phyloP scores from a whole-genome alignment of 2,888 invertebrate genomes.

The Drosophila eohydei region DNA sequence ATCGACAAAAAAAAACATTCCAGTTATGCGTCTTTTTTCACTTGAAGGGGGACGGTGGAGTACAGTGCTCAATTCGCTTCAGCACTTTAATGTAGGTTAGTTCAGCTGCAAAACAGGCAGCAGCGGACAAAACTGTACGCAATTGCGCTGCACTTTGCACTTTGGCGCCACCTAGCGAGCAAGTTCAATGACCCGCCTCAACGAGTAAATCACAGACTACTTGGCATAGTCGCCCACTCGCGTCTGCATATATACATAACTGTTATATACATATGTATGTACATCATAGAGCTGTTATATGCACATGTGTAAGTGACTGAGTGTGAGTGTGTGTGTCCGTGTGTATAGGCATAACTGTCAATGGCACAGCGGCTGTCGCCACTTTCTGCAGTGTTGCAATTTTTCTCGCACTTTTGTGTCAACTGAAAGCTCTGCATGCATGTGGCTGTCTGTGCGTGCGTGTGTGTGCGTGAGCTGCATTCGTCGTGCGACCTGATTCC shows the following conservation, averaged over 20 bases:
- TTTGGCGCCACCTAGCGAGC: slow-evolving; percentile 72
- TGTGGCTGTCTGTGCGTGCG: not conserved
- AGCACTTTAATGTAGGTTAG: slow-evolving; percentile 73
- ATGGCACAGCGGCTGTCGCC: slow-evolving; percentile 55
- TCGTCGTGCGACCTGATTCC: slow-evolving; percentile 65
- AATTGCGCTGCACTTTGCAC: slow-evolving; percentile 57
- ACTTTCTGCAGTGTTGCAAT: slow-evolving; percentile 55
- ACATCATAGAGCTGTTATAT: slow-evolving; percentile 12
- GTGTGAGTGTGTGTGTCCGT: slow-evolving; percentile 7
- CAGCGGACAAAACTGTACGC: slow-evolving; percentile 46
- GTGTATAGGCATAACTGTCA: slow-evolving; percentile 66
- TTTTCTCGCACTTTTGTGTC: slow-evolving; percentile 59
- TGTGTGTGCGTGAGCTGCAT: slow-evolving; percentile 42
- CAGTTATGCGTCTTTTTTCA: slow-evolving; percentile 16
- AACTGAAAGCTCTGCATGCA: slow-evolving; percentile 45
- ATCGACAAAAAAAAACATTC: slow-evolving; percentile 12
- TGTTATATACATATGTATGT: not conserved
- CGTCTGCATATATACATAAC: slow-evolving; percentile 17
- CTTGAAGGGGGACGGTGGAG: not conserved
- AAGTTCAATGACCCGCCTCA: slow-evolving; percentile 75
- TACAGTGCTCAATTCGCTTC: not conserved
- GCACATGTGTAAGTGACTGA: not conserved
- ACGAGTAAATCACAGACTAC: slow-evolving; percentile 76
- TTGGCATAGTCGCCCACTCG: slow-evolving; percentile 60
- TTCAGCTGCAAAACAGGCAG: slow-evolving; percentile 49